These are phyloP conservation scores for Acleris sparsana DNA, from an alignment of 2,888 invertebrate species.

Conservation along the genomic window DNA sequence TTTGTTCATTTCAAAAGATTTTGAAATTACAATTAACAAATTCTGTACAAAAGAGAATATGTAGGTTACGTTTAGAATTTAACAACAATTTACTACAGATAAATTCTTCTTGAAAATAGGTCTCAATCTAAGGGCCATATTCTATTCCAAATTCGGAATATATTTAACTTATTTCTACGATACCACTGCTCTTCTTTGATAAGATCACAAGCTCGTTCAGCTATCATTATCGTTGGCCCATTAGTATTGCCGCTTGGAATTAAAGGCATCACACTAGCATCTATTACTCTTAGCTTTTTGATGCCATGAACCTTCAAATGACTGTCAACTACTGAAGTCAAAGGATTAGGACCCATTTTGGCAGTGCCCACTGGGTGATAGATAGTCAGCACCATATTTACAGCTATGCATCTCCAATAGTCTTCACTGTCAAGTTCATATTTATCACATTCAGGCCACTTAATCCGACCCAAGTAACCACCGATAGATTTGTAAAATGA, in stretches of 20 bases:
- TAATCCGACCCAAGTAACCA: slow-evolving; percentile 52
- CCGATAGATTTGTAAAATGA: slow-evolving; percentile 54
- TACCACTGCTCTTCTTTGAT: slow-evolving; percentile 80
- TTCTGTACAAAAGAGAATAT: too few species aligned
- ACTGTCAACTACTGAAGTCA: slow-evolving; percentile 76
- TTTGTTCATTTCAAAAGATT: too few species aligned
- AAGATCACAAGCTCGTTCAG: slow-evolving; percentile 89
- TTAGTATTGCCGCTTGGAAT: slow-evolving; percentile 91
- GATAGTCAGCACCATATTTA: slow-evolving; percentile 78
- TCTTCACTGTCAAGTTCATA: slow-evolving; percentile 49
- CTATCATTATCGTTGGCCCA: slow-evolving; percentile 91
- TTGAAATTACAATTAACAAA: too few species aligned
- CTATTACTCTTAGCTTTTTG: slow-evolving; percentile 86
- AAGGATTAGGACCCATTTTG: slow-evolving; percentile 82
- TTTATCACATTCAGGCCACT: slow-evolving; percentile 52
- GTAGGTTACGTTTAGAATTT: too few species aligned
- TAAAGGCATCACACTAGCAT: slow-evolving; percentile 91
- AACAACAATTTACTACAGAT: too few species aligned
- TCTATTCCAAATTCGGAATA: not conserved
- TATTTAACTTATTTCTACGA: not conserved
- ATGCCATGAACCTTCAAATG: slow-evolving; percentile 86
- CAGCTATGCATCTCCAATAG: slow-evolving; percentile 62
- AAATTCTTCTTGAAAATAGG: not conserved
- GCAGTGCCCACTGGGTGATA: slow-evolving; percentile 88
- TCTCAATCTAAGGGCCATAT: not conserved